A percentile compares a stretch with the other conserved stretches of the same genome.
phyloP scores from a whole-genome alignment of 2,888 invertebrate genomes.

The Geophilus truncorum region DNA sequence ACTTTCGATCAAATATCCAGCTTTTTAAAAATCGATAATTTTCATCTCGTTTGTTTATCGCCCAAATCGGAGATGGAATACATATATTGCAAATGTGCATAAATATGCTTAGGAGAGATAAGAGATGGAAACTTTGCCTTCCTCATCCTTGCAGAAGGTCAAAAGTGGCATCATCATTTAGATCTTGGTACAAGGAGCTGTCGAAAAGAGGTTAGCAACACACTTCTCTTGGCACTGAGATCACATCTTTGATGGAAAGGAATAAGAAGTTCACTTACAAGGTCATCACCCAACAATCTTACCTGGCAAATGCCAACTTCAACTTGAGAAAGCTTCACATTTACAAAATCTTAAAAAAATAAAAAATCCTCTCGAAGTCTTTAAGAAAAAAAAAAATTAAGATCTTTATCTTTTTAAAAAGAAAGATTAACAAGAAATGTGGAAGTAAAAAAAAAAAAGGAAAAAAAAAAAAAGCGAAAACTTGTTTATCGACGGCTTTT shows the following conservation, averaged over 20 bases:
- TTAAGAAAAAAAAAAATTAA: no score
- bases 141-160: neutral
- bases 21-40: no score
- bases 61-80: no score
- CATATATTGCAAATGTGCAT: neutral
- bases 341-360: neutral
- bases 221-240: neutral
- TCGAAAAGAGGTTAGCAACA: slow-evolving; percentile 11
- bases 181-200: neutral
- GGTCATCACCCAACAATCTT: neutral
- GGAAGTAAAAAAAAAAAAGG: no score
- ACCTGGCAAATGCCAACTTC: neutral
- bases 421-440: no score
- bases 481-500: no score
- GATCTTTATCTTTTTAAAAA: no score
- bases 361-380: no score
- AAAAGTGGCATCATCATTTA: slow-evolving; percentile 13
- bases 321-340: no score
- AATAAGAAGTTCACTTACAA: slow-evolving; percentile 13
- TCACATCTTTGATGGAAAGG: slow-evolving; percentile 11
- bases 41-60: neutral
- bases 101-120: neutral
- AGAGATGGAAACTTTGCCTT: neutral
- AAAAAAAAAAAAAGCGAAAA: no score
- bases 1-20: no score